A percentile compares a stretch with the other conserved stretches of the same genome.
Conservation (phyloP, 2,888 invertebrate genomes). For the Lithophane ornitopus region DNA sequence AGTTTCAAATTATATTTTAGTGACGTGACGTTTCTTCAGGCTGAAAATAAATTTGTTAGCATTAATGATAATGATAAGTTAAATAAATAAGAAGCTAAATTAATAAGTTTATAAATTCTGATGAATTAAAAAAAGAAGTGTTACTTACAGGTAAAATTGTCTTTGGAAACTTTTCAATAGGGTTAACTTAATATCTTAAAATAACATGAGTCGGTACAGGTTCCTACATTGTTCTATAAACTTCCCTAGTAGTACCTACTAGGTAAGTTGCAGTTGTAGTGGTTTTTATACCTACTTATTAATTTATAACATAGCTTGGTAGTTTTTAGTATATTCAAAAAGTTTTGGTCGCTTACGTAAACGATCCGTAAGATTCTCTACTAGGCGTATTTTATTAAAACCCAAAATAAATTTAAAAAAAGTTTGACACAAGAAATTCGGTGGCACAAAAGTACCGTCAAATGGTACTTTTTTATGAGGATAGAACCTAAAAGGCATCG, state of each 20-base stretch:
- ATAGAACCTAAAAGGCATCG: constrained; percentile 38
- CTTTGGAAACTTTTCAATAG: neutral
- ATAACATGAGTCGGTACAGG: neutral
- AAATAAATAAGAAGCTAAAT: no score
- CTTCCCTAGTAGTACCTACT: no score
- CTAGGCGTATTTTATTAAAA: neutral
- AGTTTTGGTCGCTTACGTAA: neutral
- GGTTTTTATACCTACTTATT: no score
- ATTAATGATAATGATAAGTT: no score
- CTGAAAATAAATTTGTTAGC: neutral
- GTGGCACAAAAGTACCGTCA: constrained; percentile 45
- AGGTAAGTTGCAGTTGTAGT: no score
- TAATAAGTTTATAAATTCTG: neutral
- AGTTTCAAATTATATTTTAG: neutral
- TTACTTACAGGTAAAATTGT: neutral
- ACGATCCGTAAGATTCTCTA: neutral
- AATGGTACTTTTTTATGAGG: constrained; percentile 58
- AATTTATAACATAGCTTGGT: no score
- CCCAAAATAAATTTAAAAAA: neutral
- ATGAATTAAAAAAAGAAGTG: neutral
- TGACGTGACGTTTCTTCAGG: no score
- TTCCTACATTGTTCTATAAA: no score
- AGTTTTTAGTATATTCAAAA: no score
- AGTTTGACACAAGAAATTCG: neutral
- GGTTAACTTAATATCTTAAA: neutral